Conservation (phyloP, 2,113 vertebrate genomes). For the Pavo muticus region DNA sequence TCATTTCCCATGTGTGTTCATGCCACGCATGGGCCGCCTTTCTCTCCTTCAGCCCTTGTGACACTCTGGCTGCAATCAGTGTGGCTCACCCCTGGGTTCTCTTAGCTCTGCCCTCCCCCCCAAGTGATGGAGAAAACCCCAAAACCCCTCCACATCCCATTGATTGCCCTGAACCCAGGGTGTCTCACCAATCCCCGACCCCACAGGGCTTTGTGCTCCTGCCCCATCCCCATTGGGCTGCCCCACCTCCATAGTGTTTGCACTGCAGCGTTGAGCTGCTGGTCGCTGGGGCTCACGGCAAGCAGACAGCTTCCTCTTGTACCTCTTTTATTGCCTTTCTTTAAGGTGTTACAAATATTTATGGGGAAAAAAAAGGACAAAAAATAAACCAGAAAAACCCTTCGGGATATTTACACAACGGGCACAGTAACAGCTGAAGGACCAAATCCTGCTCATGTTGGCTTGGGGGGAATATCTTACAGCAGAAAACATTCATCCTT, state of each 20-base stretch:
- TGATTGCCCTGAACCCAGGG: fast-evolving
- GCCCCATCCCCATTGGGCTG: fast-evolving
- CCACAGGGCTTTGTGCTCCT: not conserved
- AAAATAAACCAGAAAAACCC: fast-evolving
- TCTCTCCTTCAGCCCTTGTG: not conserved
- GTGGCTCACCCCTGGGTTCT: fast-evolving
- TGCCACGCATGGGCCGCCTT: too few species aligned
- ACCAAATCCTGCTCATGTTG: fast-evolving
- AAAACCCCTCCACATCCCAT: not conserved
- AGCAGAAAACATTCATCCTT: fast-evolving
- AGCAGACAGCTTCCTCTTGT: fast-evolving
- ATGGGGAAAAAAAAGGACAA: not conserved
- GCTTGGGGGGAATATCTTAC: not conserved
- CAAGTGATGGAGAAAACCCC: not conserved
- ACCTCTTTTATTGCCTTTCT: not conserved
- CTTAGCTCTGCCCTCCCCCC: fast-evolving
- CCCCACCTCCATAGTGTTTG: fast-evolving
- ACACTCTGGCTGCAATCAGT: fast-evolving
- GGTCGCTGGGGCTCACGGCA: fast-evolving
- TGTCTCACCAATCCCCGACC: fast-evolving
- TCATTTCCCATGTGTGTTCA: fast-evolving
- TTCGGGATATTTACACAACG: not conserved
- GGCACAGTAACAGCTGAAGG: not conserved
- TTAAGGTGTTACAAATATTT: not conserved
- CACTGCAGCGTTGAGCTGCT: not conserved